Evolutionary conservation across 2,888 invertebrate species (phyloP), one percentile per base, ranked within the genome.

Genomic region (Andrena minutula): DNA sequence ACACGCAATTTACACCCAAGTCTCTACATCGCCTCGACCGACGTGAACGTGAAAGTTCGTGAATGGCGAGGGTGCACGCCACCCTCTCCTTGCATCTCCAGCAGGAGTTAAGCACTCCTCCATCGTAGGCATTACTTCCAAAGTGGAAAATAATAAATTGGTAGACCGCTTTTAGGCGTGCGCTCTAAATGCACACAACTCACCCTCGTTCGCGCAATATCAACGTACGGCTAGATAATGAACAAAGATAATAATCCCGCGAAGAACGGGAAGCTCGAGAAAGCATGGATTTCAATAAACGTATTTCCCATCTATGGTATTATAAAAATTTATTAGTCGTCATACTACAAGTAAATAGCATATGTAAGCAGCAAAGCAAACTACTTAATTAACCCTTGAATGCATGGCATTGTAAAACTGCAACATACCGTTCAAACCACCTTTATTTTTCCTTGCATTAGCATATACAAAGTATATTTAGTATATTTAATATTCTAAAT

Each of bases 81-180:
- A 76, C 10, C 69, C 64, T 63, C 71, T 68, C 60, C 30, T 61
- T 47, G 64, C 30, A 65, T 74, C 71, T 51, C 64, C 32, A 65
- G 49, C 64, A 61, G 53, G 60, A 79, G 72, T 79, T 75, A 77
- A 85, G 71, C 70, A 41, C 69, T 69, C 41, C 65, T 20, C 16
- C 77, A 35, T 66, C 49, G 70, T 51, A 72, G 53, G 60, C 71
- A 79, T 82, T 85, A 85, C 70, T 73, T 68, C 30, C 53, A 72
- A 86, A 81, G 78, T 69, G 74, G 70, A 72, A 85, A 85, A 80
- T 83, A 79, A 81, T 74, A 83, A 86, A 83, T 76, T 78, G 78
- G 58, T 58, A 65, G 56, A 61, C 51, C 68, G 28, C 64, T 63
- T 26, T 69, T 53, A 35, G 26, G 8, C 12, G 49, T 70, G 53